Evolutionary conservation across 2,113 vertebrate genomes (phyloP).

Genomic region (Nothocercus julius): DNA sequence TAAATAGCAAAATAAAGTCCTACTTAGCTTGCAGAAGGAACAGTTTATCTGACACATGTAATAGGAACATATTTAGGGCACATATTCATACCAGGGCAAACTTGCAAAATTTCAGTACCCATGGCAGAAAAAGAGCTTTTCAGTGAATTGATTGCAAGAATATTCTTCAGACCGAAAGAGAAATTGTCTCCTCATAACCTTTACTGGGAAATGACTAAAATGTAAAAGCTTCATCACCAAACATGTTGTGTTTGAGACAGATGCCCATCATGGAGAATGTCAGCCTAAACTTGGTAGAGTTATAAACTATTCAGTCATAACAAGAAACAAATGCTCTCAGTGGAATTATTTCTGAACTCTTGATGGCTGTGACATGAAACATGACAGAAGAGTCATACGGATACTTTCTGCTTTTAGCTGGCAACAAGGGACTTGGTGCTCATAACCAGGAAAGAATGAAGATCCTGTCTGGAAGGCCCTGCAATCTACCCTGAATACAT

Average conservation of each 20-base stretch:
- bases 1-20: neutral
- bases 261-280: neutral
- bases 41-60: neutral
- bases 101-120: neutral
- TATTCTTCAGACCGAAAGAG: neutral
- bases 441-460: neutral
- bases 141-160: neutral
- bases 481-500: neutral
- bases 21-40: neutral
- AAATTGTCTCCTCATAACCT: neutral
- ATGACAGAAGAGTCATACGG: rapidly evolving
- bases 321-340: neutral
- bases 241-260: neutral
- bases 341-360: neutral
- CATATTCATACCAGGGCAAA: neutral
- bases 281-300: neutral
- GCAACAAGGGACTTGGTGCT: neutral
- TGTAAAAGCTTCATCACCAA: neutral
- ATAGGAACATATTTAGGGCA: neutral
- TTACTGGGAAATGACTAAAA: neutral
- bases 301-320: neutral
- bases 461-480: neutral
- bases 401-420: neutral
- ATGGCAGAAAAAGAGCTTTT: neutral
- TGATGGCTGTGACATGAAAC: neutral